These are phyloP conservation scores for Heliconius ethilla DNA, from an alignment of 2,888 invertebrate species.

Conservation along the genomic window DNA sequence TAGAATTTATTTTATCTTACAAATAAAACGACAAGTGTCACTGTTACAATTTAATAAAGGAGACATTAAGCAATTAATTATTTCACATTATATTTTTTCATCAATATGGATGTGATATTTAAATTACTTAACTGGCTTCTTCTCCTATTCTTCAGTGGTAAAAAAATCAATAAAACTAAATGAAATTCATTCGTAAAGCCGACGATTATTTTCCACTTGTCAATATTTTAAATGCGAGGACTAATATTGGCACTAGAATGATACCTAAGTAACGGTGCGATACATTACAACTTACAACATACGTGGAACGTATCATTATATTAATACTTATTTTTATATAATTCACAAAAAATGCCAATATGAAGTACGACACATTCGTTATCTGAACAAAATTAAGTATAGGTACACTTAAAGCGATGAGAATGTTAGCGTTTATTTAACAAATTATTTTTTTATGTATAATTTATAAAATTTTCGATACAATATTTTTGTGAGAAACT, in stretches of 20 bases:
- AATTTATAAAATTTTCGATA: conserved; percentile 16
- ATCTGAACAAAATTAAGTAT: conserved; percentile 48
- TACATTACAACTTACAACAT: conserved; percentile 55
- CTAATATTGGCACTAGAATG: conserved; percentile 70
- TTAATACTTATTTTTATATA: conserved; percentile 55
- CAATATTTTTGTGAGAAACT: conserved; percentile 31
- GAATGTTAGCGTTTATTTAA: conserved; percentile 46
- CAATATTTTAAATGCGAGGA: conserved; percentile 69
- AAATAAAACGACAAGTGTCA: conserved; percentile 40
- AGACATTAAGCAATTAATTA: not conserved
- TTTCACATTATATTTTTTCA: not conserved
- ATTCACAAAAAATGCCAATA: conserved; percentile 69
- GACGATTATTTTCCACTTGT: conserved; percentile 30
- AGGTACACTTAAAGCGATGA: conserved; percentile 60
- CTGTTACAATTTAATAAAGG: conserved; percentile 3
- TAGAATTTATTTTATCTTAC: conserved; percentile 38
- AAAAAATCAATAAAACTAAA: conserved; percentile 1
- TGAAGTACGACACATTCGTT: conserved; percentile 68
- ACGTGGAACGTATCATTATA: conserved; percentile 62
- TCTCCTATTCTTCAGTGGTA: not conserved
- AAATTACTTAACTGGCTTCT: not conserved
- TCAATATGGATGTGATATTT: not conserved
- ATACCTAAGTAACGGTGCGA: conserved; percentile 51
- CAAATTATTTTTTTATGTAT: conserved; percentile 34
- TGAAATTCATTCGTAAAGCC: conserved; percentile 21